Evolutionary conservation across 2,113 vertebrate genomes (phyloP).

Genomic region (Numida meleagris): DNA sequence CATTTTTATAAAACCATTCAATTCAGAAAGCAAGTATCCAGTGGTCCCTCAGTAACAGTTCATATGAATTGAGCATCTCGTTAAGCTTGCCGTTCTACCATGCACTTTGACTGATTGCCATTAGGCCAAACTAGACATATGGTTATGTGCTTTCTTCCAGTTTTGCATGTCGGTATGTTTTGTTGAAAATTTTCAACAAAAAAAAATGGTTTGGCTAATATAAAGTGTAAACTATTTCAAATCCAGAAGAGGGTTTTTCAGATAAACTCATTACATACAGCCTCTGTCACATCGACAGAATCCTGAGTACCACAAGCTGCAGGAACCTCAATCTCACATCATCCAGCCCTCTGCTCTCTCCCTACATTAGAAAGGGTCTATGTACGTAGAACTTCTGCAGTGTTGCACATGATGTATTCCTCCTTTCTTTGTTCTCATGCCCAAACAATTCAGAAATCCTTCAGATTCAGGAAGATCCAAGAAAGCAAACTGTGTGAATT

Average conservation of each 20-base stretch:
- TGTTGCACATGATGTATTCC: background rate
- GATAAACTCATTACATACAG: background rate
- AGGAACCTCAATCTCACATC: background rate
- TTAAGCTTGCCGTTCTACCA: background rate
- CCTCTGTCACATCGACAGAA: background rate
- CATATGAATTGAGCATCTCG: background rate
- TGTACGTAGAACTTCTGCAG: background rate
- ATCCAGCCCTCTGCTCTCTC: fast-evolving
- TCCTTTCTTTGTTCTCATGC: background rate
- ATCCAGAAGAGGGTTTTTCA: background rate
- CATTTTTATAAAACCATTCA: background rate
- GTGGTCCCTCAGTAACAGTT: background rate
- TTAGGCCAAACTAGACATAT: background rate
- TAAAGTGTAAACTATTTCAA: background rate
- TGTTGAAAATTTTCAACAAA: background rate
- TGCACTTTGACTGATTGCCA: background rate
- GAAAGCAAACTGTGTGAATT: background rate
- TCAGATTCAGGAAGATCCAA: background rate
- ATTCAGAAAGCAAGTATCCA: background rate
- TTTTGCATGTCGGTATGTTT: background rate
- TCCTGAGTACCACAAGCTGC: background rate
- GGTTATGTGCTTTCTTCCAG: background rate
- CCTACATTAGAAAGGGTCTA: background rate
- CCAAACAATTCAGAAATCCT: background rate
- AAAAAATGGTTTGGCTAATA: background rate